Conservation (phyloP, 2,797 vertebrate species). For the Falco peregrinus region DNA sequence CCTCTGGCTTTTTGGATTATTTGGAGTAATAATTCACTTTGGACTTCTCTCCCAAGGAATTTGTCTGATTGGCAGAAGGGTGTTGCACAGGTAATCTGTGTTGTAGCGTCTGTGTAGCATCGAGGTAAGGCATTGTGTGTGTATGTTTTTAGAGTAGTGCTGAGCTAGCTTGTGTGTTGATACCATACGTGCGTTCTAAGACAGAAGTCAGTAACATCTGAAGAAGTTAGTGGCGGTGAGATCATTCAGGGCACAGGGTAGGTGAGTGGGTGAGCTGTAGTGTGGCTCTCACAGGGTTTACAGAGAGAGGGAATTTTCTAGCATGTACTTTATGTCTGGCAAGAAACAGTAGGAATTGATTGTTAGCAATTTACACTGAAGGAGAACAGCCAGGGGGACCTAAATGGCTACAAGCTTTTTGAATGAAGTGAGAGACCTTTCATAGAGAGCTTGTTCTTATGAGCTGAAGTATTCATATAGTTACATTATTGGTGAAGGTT, state of each 20-base stretch:
- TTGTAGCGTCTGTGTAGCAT: not conserved
- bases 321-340: not conserved
- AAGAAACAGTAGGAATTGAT: not conserved
- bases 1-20: not conserved
- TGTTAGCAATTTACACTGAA: not conserved
- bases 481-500: not conserved
- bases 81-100: not conserved
- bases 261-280: not conserved
- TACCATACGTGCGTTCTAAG: not conserved
- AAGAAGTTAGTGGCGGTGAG: not conserved
- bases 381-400: not conserved
- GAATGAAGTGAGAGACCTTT: not conserved
- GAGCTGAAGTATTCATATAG: not conserved
- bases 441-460: not conserved
- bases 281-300: not conserved
- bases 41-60: not conserved
- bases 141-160: not conserved
- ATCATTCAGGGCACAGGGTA: not conserved
- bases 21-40: not conserved
- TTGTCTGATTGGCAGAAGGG: not conserved
- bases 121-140: accelerated
- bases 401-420: not conserved
- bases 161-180: not conserved
- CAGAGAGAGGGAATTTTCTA: not conserved
- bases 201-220: not conserved